Evolutionary conservation across 64 coral and sea anemone genomes (phyloP).

Genomic region (Stichodactyla mertensii): DNA sequence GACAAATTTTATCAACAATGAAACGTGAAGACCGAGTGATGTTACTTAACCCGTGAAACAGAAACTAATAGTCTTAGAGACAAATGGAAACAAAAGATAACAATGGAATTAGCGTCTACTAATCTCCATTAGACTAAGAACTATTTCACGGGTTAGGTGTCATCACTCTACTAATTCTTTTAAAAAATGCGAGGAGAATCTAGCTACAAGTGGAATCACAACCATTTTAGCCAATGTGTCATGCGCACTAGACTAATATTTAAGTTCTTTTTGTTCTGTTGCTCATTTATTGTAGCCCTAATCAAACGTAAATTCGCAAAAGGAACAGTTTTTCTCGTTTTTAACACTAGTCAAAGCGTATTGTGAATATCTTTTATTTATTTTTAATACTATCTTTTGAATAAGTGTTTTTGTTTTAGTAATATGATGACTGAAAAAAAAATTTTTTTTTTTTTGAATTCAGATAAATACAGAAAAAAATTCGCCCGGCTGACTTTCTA

Average conservation of each 20-base stretch:
- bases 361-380: background rate
- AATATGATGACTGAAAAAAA: background rate
- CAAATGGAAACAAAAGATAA: too few relatives aligned
- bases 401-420: background rate
- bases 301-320: background rate
- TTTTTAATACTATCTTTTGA: background rate
- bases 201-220: background rate
- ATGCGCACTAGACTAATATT: background rate
- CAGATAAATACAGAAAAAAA: conserved; percentile 12
- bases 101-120: too few relatives aligned
- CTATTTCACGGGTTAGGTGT: too few relatives aligned
- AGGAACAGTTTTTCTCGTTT: background rate
- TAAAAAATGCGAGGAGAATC: too few relatives aligned
- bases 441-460: background rate
- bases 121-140: too few relatives aligned
- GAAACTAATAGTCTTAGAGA: background rate
- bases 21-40: background rate
- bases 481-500: background rate
- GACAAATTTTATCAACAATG: background rate
- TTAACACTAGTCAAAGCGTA: background rate
- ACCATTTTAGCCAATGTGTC: background rate
- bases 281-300: background rate
- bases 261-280: background rate
- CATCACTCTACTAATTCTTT: too few relatives aligned
- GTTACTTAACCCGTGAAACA: background rate